Conservation (phyloP, 1,140 invertebrate species). For the Lepidostoma basale region DNA sequence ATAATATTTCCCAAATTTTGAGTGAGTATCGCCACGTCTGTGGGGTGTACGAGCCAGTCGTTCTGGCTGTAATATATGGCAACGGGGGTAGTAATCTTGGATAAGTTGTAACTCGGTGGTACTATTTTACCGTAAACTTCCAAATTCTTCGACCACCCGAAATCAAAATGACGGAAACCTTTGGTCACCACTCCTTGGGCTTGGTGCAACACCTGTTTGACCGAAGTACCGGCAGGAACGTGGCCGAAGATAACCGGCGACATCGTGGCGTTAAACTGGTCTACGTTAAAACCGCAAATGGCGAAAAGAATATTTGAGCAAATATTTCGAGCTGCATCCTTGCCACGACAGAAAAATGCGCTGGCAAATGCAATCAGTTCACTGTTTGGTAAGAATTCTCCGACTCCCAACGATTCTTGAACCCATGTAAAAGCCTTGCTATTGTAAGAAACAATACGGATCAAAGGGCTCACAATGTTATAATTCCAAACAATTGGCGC, state of each 20-base stretch:
- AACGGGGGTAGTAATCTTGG: slow-evolving; percentile 65
- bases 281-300: slow-evolving; percentile 61
- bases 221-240: slow-evolving; percentile 77
- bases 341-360: slow-evolving; percentile 57
- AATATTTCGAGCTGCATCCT: slow-evolving; percentile 54
- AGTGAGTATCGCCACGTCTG: slow-evolving; percentile 56
- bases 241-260: slow-evolving; percentile 76
- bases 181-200: slow-evolving; percentile 63
- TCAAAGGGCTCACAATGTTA: slow-evolving; percentile 56
- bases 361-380: slow-evolving; percentile 58
- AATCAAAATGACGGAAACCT: slow-evolving; percentile 58
- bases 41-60: slow-evolving; percentile 65
- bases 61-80: slow-evolving; percentile 68
- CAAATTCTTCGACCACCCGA: slow-evolving; percentile 54
- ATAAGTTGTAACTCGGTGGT: slow-evolving; percentile 68
- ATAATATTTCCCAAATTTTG: slow-evolving; percentile 56
- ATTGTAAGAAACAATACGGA: slow-evolving; percentile 41
- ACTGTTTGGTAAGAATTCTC: slow-evolving; percentile 64
- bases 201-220: slow-evolving; percentile 76
- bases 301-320: slow-evolving; percentile 66
- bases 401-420: slow-evolving; percentile 49
- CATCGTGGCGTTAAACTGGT: slow-evolving; percentile 64
- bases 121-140: slow-evolving; percentile 54
- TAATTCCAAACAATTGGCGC: slow-evolving; percentile 66
- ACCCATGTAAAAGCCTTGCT: neutral